These are phyloP conservation scores for Silurus glanis DNA, from an alignment of 2,113 vertebrate species.

Conservation along the genomic window DNA sequence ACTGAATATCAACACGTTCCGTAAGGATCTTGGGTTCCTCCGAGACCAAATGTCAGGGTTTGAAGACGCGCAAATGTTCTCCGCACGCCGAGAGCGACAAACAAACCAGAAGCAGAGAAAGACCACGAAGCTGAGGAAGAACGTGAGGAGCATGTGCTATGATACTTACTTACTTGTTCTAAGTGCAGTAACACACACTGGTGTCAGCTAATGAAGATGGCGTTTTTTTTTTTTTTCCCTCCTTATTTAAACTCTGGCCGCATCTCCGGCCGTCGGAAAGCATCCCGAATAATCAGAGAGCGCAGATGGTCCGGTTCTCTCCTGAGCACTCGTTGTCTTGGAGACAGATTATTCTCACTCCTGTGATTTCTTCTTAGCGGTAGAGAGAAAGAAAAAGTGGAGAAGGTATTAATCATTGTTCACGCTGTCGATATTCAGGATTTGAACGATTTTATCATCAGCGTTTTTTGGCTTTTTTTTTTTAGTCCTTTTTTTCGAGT, in stretches of 20 bases:
- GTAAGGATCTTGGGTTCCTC: slow-evolving; percentile 2
- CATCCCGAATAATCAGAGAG: background rate
- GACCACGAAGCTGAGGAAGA: background rate
- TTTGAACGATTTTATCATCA: too few species aligned
- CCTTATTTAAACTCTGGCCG: background rate
- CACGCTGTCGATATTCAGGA: too few species aligned
- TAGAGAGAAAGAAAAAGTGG: background rate
- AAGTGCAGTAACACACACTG: too few species aligned
- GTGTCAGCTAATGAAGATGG: too few species aligned
- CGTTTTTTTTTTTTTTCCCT: too few species aligned
- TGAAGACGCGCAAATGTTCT: background rate
- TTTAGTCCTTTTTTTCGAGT: too few species aligned
- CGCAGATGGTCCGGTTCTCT: background rate
- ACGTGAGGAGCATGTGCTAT: background rate
- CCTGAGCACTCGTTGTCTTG: background rate
- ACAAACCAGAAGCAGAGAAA: background rate
- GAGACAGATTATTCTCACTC: background rate
- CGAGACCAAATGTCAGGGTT: background rate
- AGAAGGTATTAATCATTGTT: too few species aligned
- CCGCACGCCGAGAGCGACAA: slow-evolving; percentile 7
- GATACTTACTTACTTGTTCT: background rate
- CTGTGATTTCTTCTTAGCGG: background rate
- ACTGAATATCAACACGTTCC: background rate
- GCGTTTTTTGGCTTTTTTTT: too few species aligned
- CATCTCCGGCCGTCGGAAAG: background rate